Evolutionary conservation across 92 coral and sea anemone species (phyloP), one percentile per base, ranked within the genome.

Genomic region (Porites lobata): DNA sequence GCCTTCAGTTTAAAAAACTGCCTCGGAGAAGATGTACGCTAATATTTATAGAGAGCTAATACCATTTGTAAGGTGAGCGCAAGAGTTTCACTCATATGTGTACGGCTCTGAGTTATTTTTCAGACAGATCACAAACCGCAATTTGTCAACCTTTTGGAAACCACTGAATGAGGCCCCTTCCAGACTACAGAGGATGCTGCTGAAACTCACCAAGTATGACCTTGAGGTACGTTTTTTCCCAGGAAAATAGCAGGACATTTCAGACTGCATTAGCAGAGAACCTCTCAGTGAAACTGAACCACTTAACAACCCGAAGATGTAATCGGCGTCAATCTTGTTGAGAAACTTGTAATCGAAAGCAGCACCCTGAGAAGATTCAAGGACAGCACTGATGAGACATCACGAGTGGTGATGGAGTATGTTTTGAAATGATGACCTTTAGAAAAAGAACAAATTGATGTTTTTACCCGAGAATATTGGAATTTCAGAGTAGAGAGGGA

Each of bases 201-300:
- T 91, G 18, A 91, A 88, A 57, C 92, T 92, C 43, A 85, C 90
- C 59, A 89, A 85, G 73, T 92, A 92, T 83, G 77, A 92, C 66
- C 61, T 86, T 19, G 68, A 85, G 8, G 93, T 90, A 26, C 75
- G 82, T 9, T 89, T 83, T 65, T 78, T 83, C 8, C 92, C 89
- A 15, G 92, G 85, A 56, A 83, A 89, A 29, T 57, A 83, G 26
- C 88, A 89, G 63, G 72, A 24, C 17, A 65, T 89, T 19, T 86
- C 89, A 32, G 91, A 91, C 73, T 91, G 89, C 80, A 32, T 83
- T 17, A 92, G 87, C 71, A 82, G 94, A 88, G 92, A 92, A 26
- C 89, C 94, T 72, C 51, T 79, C 90, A 19, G 79, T 79, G 70
- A 75, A 80, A 50, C 64, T 76, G 43, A 71, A 62, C 81, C 52